Evolutionary conservation across 2,113 vertebrate genomes (phyloP), one percentile per base, ranked within the genome.

Genomic region (Ciconia maguari): DNA sequence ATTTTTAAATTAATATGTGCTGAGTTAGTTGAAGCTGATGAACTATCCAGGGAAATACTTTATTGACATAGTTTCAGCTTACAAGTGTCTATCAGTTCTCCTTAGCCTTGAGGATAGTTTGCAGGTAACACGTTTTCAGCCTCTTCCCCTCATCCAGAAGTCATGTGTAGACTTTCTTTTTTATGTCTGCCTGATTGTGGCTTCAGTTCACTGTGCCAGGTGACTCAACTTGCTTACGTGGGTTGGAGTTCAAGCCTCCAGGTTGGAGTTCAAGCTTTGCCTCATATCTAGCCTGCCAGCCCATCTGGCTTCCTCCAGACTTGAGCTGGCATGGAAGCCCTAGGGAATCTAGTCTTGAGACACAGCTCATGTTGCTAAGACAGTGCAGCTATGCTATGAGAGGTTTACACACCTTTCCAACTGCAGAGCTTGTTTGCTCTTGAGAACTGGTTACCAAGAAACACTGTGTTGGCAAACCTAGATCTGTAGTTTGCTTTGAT

Each of bases 1-100:
- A 64, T n/a, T 90, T 96, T 95, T 76, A 92, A 64, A 76, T 79
- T 82, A 78, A 84, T 93, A 72, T 58, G 71, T 93, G 32, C 46
- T 81, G 89, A 72, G 48, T 70, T 76, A 64, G 46, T 57, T 64
- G 83, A 81, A 66, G 42, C 29, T 94, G 85, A 93, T 87, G 64
- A 83, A 69, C 74, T 66, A 25, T 64, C n/a, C 71, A 7, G 13
- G 38, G 83, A 96, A 89, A 89, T 57, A 75, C 13, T 94, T 93
- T 76, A n/a, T 80, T 93, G 70, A 76, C 2, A 21, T 36, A 83
- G 38, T 49, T 89, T 69, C 49, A 83, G 20, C 70, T 94, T 92
- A 69, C 78, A 77, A 75, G 46, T 48, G 49, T 87, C 58, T 80
- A 38, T 94, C 51, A 81, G 70, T 61, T 95, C 57, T 51, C 66